Evolutionary conservation across 2,797 vertebrate species (phyloP), one percentile per base, ranked within the genome.

Genomic region (Schizothorax lantsangensis): DNA sequence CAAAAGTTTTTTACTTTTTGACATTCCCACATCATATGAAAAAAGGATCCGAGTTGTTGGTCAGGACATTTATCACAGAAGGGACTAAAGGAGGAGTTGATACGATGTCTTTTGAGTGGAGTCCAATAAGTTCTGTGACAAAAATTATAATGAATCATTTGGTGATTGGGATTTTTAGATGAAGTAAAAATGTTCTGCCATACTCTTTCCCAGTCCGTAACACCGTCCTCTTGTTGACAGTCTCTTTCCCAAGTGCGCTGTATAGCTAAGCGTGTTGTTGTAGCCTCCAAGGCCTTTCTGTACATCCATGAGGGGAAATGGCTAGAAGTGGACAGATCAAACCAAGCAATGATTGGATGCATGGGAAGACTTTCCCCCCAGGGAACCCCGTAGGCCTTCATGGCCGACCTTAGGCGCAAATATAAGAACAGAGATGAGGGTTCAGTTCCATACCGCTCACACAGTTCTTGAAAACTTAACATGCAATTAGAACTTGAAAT

Each of bases 21-120:
- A 62, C 78, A 79, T 79, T 59, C 11, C 36, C 78, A 62, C 78
- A 79, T 26, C 57, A 62, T 40, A 79, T 26, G 36, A 23, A 74
- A 26, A 74, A 74, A 74, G 1, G 23, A 47, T 74, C 40, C 10
- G 23, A 47, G 43, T 26, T 74, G 72, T 45, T 47, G 72, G 12
- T 74, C 72, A 26, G 23, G 12, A 47, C n/a, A 47, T n/a, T 47
- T 74, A 74, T 74, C 23, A 45, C 72, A 17, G n/a, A 74, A 74
- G 43, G 26, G 45, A 30, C 7, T 49, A 19, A 33, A 74, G 2
- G 64, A 36, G 7, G 72, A 75, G 45, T 36, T 30, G 52, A 33
- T 49, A 52, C 74, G 1, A 54, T 30, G 14, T 75, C 15, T 49
- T 33, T 49, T 52, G 17, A 47, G 72, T 30, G 40, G 26, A 8